Evolutionary conservation across 2,797 vertebrate genomes (phyloP).

Genomic region (Parauchenoglanis punctatus): DNA sequence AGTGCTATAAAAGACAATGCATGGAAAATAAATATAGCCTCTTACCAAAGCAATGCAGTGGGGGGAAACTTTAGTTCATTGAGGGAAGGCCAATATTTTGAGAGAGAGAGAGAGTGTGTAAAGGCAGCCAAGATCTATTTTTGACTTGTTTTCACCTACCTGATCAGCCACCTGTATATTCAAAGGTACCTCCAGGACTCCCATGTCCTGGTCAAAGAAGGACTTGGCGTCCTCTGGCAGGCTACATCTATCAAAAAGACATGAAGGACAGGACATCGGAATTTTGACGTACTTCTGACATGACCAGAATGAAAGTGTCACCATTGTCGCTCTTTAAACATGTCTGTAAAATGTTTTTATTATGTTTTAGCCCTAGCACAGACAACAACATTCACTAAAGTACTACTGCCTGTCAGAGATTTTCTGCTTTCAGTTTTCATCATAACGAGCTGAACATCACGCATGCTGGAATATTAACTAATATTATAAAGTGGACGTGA

Average conservation of each 20-base stretch:
- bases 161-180: conserved; percentile 80
- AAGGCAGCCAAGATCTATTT: conserved; percentile 21
- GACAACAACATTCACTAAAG: not conserved
- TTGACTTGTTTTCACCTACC: conserved; percentile 70
- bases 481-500: conserved; percentile 2
- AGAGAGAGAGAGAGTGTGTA: not conserved
- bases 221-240: conserved; percentile 78
- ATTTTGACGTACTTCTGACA: not conserved
- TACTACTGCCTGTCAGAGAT: not conserved
- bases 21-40: not conserved
- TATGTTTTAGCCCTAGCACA: not conserved
- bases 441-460: not conserved
- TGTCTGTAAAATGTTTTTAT: not conserved
- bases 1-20: not conserved
- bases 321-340: not conserved
- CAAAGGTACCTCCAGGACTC: conserved; percentile 86
- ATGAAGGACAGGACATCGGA: conserved; percentile 10
- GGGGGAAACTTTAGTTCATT: not conserved
- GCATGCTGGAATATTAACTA: not conserved
- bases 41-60: conserved; percentile 13
- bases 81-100: not conserved
- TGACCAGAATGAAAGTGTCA: not conserved
- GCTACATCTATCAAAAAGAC: conserved; percentile 64
- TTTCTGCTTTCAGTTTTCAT: not conserved
- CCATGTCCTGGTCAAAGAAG: conserved; percentile 82